Evolutionary conservation across 2,888 invertebrate species (phyloP), one percentile per base, ranked within the genome.

Genomic region (Caenorhabditis sp.): DNA sequence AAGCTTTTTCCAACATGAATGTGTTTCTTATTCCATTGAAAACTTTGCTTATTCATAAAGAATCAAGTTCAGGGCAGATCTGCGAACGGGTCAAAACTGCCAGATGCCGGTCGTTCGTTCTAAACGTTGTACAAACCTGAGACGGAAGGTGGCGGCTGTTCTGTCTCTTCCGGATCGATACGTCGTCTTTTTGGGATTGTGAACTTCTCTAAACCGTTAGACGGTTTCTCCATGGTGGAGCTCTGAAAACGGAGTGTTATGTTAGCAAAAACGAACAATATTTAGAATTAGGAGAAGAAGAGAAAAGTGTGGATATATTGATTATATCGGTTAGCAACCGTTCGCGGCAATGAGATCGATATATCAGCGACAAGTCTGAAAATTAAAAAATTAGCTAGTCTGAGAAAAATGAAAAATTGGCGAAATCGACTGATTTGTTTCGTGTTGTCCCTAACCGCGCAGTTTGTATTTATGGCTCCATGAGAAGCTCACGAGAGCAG

Each of bases 111-210:
- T n/a, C n/a, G n/a, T n/a, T n/a, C n/a, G n/a, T n/a, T n/a, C n/a
- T n/a, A n/a, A n/a, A n/a, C n/a, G n/a, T n/a, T n/a, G n/a, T 32
- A 2, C 58, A 58, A 58, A 58, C 58, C 58, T 58, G 58, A 18
- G 4, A n/a, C 13, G n/a, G 26, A 6, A 15, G 61, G 37, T 9
- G 62, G 26, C 4, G 65, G 6, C 20, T 44, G 22, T 18, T 69
- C 35, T 18, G 58, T 15, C 40, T 40, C 40, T 40, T 40, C 11
- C 18, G n/a, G 20, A 6, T 64, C 72, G 26, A 58, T 1, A 20
- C 24, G 37, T 3, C 58, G 58, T 47, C 58, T 64, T 40, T 65
- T 74, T 5, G 72, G 72, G 28, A 74, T 74, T 20, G 37, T 44
- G 26, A 74, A 74, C 0, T 15, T 26, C 11, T 4, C 9, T 9